Evolutionary conservation across 2,888 invertebrate species (phyloP).

Genomic region (Morpho deidamia): DNA sequence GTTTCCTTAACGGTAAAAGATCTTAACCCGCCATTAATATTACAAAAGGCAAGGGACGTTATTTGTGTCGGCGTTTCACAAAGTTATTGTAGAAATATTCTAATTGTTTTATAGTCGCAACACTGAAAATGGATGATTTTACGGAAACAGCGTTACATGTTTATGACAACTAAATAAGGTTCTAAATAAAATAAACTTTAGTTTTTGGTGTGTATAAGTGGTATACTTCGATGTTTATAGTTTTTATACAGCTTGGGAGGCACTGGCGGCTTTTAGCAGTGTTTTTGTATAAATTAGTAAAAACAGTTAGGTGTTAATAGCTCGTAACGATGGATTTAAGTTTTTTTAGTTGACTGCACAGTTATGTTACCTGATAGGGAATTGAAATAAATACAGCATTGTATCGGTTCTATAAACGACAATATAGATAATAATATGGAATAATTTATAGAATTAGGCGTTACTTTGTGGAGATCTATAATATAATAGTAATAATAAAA

Average conservation of each 20-base stretch:
- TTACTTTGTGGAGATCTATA: no score
- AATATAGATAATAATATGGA: no score
- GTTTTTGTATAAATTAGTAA: slow-evolving; percentile 16
- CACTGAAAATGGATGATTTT: neutral
- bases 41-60: slow-evolving; percentile 15
- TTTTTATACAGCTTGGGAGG: slow-evolving; percentile 6
- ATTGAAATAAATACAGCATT: no score
- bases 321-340: slow-evolving; percentile 9
- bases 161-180: slow-evolving; percentile 18
- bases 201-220: neutral
- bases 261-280: neutral
- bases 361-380: neutral
- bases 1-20: slow-evolving; percentile 8
- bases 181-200: slow-evolving; percentile 11
- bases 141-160: slow-evolving; percentile 18
- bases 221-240: neutral
- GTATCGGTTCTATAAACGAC: no score
- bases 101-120: slow-evolving; percentile 39
- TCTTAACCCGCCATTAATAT: slow-evolving; percentile 10
- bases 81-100: slow-evolving; percentile 51
- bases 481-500: no score
- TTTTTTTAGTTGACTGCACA: no score
- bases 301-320: slow-evolving; percentile 16
- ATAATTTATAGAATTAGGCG: no score
- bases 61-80: slow-evolving; percentile 43